Base-by-base conservation (phyloP, 2,113 vertebrate genomes). In the Tetrax tetrax region DNA sequence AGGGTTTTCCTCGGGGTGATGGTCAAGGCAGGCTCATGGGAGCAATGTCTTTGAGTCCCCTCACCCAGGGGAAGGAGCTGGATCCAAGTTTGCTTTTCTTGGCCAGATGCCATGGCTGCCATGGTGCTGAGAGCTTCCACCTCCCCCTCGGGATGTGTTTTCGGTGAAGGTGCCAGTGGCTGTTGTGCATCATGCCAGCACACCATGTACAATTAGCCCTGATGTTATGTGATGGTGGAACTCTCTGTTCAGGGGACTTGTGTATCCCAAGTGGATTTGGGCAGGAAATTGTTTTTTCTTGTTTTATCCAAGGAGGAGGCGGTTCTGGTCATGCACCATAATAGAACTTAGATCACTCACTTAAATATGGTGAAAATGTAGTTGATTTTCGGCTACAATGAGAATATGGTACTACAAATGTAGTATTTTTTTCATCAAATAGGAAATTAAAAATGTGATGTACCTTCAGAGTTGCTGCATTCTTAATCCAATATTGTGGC, bases 401-500 rank as follows among this genome's bases (percentile, higher is more conserved):
- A 43, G 6, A 43, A 15, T 15, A 43, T 43, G 41, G 6, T 43
- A 43, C 41, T 16, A 15, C 41, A 43, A 43, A 43, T 43, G 41
- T 43, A 43, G 15, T 59, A 1, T 21, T 84, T 89, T 89, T 86
- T 82, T 69, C 31, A 81, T 54, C 38, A 72, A 69, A 53, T 57
- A 72, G 76, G 72, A 89, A 92, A 89, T 87, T 48, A 47, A 84
- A 91, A 87, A 54, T 1, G 14, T 75, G 56, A 28, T 78, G 60
- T 74, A 74, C 68, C 68, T 83, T 86, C 85, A 87, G 68, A 87
- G 24, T n/a, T 9, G 10, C 45, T 0, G 4, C 23, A 54, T 16
- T 88, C 35, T 78, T 95, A 93, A 94, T 91, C 90, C 89, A 82
- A 10, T 96, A 38, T 96, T 93, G 92, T 90, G 96, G 94, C 92